Evolutionary conservation across 2,888 invertebrate species (phyloP), one percentile per base, ranked within the genome.

Genomic region (Melanophora roralis): DNA sequence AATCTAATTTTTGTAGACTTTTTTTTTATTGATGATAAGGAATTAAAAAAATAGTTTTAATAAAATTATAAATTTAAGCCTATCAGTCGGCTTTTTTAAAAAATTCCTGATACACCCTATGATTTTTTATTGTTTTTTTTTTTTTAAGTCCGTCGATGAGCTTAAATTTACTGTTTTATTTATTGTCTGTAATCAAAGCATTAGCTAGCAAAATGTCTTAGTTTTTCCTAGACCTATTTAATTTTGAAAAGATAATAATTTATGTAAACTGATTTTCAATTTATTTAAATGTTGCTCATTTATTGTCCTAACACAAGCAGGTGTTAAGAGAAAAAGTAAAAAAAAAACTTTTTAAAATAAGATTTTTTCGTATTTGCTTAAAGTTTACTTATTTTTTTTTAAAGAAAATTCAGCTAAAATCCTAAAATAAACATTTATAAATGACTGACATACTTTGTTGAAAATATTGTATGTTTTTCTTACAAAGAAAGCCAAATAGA

Each of bases 241-340:
- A 45, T 64, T 62, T 68, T 76, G 76, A 76, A 76, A 76, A 69
- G 76, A 76, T 76, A 27, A 59, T 65, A 62, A 75, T 75, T 75
- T 60, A 76, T 69, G 40, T 49, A 69, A 76, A 55, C 47, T 6
- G 47, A 14, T 69, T 62, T 49, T 40, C 7, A 64, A 64, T 64
- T 40, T 57, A 55, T 76, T 62, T 69, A 38, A 49, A 69, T 64
- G 45, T 69, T 55, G 62, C 40, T 16, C 36, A 74, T 79, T 74
- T 69, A 74, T 74, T 69, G 64, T 47, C 51, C 11, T 47, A 36
- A 38, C 57, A 38, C 57, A 51, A 78, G 53, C 78, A 79, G 78
- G 78, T 79, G 78, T 74, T 65, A 72, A 72, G 51, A 64, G 32
- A 12, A 45, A 69, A 74, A 55, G 47, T 60, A 73, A 73, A 59